A percentile compares a stretch with the other conserved stretches of the same genome.
phyloP scores from a whole-genome alignment of 2,888 invertebrate species.

The Onchidella celtica region DNA sequence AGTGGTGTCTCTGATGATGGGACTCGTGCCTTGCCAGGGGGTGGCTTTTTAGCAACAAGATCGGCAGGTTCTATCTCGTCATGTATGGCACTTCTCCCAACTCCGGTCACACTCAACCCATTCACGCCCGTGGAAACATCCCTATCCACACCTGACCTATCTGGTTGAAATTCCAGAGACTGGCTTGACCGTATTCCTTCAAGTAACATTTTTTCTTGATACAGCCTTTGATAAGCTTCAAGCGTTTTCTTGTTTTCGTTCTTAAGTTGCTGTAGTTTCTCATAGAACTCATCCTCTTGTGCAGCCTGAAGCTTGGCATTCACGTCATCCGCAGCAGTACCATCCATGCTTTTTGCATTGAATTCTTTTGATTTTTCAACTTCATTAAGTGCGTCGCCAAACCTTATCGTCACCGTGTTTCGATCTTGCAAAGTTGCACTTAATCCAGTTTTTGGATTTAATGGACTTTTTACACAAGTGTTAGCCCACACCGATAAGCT shows the following conservation, averaged over 20 bases:
- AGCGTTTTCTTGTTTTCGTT: constrained; percentile 76
- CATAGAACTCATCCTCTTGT: constrained; percentile 76
- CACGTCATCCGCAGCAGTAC: not conserved
- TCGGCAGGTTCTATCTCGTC: not conserved
- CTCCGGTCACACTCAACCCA: not conserved
- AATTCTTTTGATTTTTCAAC: constrained; percentile 38
- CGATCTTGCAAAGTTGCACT: constrained; percentile 57
- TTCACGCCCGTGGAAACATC: not conserved
- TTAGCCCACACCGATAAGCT: constrained; percentile 75
- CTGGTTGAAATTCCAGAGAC: constrained; percentile 3
- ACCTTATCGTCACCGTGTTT: constrained; percentile 9
- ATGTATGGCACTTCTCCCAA: not conserved
- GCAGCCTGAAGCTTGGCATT: constrained; percentile 62
- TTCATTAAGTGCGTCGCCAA: constrained; percentile 54
- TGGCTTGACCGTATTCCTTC: constrained; percentile 21
- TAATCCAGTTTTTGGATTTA: constrained; percentile 71
- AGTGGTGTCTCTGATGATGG: constrained; percentile 10
- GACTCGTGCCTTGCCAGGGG: constrained; percentile 25
- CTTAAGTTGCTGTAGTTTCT: constrained; percentile 72
- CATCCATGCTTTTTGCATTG: not conserved
- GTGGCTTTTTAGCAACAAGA: constrained; percentile 32
- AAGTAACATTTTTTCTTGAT: constrained; percentile 67
- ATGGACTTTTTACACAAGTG: constrained; percentile 74
- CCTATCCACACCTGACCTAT: constrained; percentile 34
- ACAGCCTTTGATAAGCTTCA: constrained; percentile 74